These are phyloP conservation scores for Sebastes glaucus DNA, from an alignment of 2,797 vertebrate species.

Conservation along the genomic window DNA sequence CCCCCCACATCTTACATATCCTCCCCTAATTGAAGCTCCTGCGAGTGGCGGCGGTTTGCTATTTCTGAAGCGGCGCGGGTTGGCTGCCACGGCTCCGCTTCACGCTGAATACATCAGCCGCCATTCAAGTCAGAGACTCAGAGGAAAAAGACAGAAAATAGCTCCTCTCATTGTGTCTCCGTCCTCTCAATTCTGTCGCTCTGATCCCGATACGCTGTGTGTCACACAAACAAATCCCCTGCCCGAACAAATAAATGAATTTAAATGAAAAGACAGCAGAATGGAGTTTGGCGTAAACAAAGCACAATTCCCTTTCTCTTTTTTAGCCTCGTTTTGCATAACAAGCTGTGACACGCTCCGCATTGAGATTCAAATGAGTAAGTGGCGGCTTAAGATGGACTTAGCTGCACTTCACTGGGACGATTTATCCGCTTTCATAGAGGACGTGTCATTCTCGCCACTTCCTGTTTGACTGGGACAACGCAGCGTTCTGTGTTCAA, in stretches of 20 bases:
- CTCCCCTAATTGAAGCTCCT: constrained; percentile 43
- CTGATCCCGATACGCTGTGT: constrained; percentile 56
- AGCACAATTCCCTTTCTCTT: constrained; percentile 41
- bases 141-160: constrained; percentile 55
- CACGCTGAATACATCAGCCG: constrained; percentile 44
- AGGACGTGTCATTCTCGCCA: constrained; percentile 29
- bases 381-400: constrained; percentile 53
- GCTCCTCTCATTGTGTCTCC: constrained; percentile 62
- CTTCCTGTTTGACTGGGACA: constrained; percentile 35
- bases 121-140: constrained; percentile 57
- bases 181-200: constrained; percentile 47
- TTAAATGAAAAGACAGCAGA: constrained; percentile 54
- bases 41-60: constrained; percentile 23
- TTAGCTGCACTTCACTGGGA: constrained; percentile 71
- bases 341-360: constrained; percentile 68
- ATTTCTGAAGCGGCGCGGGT: constrained; percentile 51
- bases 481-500: background rate
- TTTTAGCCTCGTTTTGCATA: constrained; percentile 54
- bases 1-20: constrained; percentile 16
- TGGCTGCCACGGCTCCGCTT: constrained; percentile 48
- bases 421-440: constrained; percentile 58
- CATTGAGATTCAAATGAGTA: constrained; percentile 79
- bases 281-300: constrained; percentile 63
- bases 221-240: constrained; percentile 53
- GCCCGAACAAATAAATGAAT: constrained; percentile 45